These are phyloP conservation scores for Anastatus disparis DNA, from an alignment of 1,140 invertebrate species.

Conservation along the genomic window DNA sequence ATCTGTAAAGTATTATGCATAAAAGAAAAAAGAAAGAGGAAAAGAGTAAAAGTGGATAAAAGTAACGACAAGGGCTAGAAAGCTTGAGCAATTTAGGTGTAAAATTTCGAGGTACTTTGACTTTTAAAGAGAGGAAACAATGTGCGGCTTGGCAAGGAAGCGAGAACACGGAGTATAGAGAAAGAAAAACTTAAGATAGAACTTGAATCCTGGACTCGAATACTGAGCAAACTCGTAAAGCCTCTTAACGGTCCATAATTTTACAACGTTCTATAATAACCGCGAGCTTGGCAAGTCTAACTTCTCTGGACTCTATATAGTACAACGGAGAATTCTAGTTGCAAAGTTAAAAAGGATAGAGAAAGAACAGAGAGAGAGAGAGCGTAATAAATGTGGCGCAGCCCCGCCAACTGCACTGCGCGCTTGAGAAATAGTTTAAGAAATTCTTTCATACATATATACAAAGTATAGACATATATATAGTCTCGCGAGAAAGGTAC, in stretches of 20 bases:
- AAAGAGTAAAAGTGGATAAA: neutral
- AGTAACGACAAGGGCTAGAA: neutral
- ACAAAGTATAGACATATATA: neutral
- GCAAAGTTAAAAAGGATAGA: neutral
- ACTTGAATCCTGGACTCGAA: conserved; percentile 48
- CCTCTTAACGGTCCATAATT: conserved; percentile 63
- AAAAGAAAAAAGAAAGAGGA: conserved; percentile 33
- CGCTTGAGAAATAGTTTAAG: conserved; percentile 21
- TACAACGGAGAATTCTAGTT: conserved; percentile 27
- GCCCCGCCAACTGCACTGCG: neutral
- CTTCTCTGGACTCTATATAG: conserved; percentile 15
- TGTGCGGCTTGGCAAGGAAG: neutral
- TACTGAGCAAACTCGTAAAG: conserved; percentile 61
- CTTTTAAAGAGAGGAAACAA: neutral
- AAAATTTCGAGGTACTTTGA: neutral
- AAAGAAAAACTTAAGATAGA: conserved; percentile 20
- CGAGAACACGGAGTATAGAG: conserved; percentile 6
- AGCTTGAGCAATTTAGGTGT: neutral
- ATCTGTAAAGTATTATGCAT: too few species aligned
- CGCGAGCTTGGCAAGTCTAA: conserved; percentile 11
- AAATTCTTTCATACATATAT: neutral
- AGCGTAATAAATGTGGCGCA: neutral
- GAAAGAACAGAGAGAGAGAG: neutral
- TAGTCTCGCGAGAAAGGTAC: neutral
- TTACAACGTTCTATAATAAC: conserved; percentile 61